These are phyloP conservation scores for Halcyon senegalensis DNA, from an alignment of 2,113 vertebrate genomes.

Conservation along the genomic window DNA sequence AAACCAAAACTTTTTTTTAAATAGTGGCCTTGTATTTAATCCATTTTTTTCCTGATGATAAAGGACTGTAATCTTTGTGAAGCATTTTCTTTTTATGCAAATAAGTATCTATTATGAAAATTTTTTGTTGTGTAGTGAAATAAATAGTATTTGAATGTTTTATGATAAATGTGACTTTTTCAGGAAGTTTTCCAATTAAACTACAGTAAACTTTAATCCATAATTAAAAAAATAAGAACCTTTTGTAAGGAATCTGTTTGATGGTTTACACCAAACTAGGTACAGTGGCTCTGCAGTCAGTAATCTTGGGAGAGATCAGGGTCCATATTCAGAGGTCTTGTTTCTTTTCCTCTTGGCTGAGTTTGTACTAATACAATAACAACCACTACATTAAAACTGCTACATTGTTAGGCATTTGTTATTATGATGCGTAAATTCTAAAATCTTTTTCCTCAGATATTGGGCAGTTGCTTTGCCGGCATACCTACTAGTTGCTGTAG, in stretches of 20 bases:
- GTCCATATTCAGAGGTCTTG: not conserved
- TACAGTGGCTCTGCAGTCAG: not conserved
- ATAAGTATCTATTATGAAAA: not conserved
- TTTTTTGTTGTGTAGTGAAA: not conserved
- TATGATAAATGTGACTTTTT: not conserved
- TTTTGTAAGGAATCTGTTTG: not conserved
- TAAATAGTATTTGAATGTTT: not conserved
- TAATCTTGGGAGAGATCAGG: not conserved
- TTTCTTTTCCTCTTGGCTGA: not conserved
- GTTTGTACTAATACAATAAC: not conserved
- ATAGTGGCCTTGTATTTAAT: not conserved
- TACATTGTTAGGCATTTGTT: not conserved
- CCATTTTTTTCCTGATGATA: not conserved
- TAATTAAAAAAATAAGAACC: not conserved
- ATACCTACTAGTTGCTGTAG: conserved; percentile 85
- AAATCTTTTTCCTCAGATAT: conserved; percentile 76
- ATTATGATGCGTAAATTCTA: not conserved
- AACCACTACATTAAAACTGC: not conserved
- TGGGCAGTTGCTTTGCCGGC: conserved; percentile 91
- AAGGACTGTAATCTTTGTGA: not conserved
- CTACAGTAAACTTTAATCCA: not conserved
- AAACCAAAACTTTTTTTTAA: not conserved
- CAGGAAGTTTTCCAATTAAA: not conserved
- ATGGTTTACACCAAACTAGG: not conserved
- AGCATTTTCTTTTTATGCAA: not conserved